These are phyloP conservation scores for Callionymus lyra DNA, from an alignment of 2,113 vertebrate genomes.

Conservation along the genomic window DNA sequence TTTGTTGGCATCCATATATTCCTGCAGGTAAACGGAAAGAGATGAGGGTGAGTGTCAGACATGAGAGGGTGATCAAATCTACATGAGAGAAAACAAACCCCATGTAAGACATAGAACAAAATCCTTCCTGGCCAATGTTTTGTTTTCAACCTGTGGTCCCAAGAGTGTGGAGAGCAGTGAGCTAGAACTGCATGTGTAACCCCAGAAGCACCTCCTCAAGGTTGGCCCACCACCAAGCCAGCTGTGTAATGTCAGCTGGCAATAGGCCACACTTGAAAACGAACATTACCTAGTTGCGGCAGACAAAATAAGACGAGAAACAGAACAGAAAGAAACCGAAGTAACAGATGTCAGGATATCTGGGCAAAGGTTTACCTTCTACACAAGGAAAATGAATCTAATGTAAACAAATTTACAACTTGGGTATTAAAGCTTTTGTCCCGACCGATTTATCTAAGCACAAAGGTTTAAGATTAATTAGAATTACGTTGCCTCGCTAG, in stretches of 20 bases:
- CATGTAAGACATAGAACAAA: too few species aligned
- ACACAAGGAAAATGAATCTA: too few species aligned
- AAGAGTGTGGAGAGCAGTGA: conserved; percentile 8
- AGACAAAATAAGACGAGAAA: conserved; percentile 31
- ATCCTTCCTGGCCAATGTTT: too few species aligned
- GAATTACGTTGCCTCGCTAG: conserved; percentile 36
- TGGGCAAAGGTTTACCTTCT: conserved; percentile 43
- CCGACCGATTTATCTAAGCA: too few species aligned
- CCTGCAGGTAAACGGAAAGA: conserved; percentile 58
- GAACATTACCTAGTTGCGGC: conserved; percentile 42
- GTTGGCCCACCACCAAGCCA: conserved; percentile 29
- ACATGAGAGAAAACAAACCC: too few species aligned
- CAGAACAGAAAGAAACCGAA: conserved; percentile 29
- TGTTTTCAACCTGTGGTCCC: background rate
- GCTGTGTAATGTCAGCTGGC: conserved; percentile 56
- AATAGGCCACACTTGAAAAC: conserved; percentile 37
- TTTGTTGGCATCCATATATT: conserved; percentile 83
- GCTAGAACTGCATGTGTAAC: conserved; percentile 19
- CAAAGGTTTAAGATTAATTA: conserved; percentile 36
- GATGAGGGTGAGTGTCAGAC: conserved; percentile 4
- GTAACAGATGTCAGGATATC: conserved; percentile 46
- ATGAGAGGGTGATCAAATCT: conserved; percentile 1
- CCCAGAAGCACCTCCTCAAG: conserved; percentile 51
- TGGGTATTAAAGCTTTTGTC: too few species aligned
- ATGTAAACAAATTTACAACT: too few species aligned